Conservation (phyloP, 2,797 vertebrate species). For the Ara ararauna region DNA sequence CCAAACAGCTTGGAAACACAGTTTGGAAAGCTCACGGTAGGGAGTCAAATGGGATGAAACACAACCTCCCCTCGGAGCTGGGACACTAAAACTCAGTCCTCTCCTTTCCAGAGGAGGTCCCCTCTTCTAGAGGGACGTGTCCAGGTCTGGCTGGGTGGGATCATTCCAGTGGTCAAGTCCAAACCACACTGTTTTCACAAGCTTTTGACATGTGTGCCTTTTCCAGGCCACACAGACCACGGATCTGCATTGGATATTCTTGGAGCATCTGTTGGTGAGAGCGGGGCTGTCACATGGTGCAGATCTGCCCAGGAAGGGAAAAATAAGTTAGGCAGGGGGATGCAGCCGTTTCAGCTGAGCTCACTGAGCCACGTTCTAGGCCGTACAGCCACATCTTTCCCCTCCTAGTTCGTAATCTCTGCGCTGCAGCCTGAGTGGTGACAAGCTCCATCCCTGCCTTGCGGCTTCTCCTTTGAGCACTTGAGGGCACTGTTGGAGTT, state of each 20-base stretch:
- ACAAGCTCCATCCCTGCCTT: background rate
- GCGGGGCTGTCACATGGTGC: background rate
- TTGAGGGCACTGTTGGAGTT: constrained; percentile 69
- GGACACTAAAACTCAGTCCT: background rate
- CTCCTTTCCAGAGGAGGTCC: background rate
- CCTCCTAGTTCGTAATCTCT: accelerated
- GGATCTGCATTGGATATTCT: background rate
- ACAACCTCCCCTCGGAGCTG: background rate
- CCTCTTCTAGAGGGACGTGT: background rate
- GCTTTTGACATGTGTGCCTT: background rate
- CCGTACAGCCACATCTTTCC: background rate
- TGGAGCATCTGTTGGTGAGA: background rate
- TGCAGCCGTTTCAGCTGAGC: background rate
- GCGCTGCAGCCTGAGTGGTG: background rate
- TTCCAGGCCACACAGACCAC: background rate
- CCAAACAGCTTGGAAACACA: background rate
- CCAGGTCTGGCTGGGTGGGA: background rate
- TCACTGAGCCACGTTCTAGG: background rate
- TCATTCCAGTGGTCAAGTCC: background rate
- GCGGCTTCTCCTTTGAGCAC: constrained; percentile 12
- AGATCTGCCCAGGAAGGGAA: background rate
- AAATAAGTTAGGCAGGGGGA: background rate
- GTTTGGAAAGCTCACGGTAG: background rate
- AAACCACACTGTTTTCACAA: background rate
- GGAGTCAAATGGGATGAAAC: background rate